Conservation (phyloP, 2,113 vertebrate genomes). For the Hypomesus transpacificus region DNA sequence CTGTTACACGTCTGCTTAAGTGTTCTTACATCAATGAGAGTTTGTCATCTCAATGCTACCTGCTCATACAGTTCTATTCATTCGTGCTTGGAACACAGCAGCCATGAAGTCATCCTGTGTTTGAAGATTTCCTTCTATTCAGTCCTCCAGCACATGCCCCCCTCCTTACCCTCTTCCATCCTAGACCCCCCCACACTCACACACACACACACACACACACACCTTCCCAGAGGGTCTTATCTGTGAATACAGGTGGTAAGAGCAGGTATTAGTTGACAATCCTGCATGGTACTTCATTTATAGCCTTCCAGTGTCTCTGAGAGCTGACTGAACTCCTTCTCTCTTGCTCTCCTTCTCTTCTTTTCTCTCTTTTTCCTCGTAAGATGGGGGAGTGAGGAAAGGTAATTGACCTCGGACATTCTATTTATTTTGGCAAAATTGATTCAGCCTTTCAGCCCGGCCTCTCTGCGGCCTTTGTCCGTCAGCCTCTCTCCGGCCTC, state of each 20-base stretch:
- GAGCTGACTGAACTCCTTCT: too few relatives aligned
- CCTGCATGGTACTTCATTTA: too few relatives aligned
- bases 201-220: too few relatives aligned
- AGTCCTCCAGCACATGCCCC: slow-evolving; percentile 21
- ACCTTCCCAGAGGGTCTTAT: too few relatives aligned
- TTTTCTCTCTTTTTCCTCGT: not conserved
- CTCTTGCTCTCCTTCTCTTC: not conserved
- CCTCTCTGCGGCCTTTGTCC: not conserved
- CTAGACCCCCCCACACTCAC: not conserved
- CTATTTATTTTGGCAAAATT: slow-evolving; percentile 48
- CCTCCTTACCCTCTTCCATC: slow-evolving; percentile 13
- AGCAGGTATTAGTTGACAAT: too few relatives aligned
- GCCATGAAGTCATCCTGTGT: slow-evolving; percentile 27
- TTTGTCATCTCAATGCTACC: too few relatives aligned
- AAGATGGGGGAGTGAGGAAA: not conserved
- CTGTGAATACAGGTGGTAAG: too few relatives aligned
- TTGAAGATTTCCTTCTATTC: slow-evolving; percentile 20
- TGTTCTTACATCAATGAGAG: too few relatives aligned
- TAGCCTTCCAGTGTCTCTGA: too few relatives aligned
- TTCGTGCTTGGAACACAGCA: slow-evolving; percentile 15
- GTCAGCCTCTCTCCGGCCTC: not conserved
- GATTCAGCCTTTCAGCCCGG: slow-evolving; percentile 41
- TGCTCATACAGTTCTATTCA: too few relatives aligned
- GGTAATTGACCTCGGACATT: slow-evolving; percentile 46
- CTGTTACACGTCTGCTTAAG: too few relatives aligned